These are phyloP conservation scores for Cantharis lateralis DNA, from an alignment of 2,888 invertebrate genomes.

Conservation along the genomic window DNA sequence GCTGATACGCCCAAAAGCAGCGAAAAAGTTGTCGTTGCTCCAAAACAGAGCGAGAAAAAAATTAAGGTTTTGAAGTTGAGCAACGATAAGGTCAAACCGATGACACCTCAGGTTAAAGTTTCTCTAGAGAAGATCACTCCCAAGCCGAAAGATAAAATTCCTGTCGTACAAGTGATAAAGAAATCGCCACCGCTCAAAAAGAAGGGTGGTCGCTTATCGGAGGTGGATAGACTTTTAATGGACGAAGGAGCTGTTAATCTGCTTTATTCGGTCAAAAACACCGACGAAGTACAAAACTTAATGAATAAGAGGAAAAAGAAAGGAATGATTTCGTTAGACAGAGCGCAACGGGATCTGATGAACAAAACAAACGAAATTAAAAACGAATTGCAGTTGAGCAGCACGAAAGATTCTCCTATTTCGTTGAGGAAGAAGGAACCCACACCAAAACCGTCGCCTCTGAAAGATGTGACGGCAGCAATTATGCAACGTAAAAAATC, in stretches of 20 bases:
- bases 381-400: constrained; percentile 49
- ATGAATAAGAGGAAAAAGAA: constrained; percentile 40
- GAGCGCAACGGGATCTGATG: constrained; percentile 47
- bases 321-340: constrained; percentile 46
- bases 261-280: constrained; percentile 75
- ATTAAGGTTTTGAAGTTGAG: background rate
- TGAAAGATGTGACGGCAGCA: constrained; percentile 27
- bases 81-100: background rate
- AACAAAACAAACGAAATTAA: constrained; percentile 52
- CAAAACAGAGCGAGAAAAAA: background rate
- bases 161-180: background rate
- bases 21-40: background rate
- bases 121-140: background rate
- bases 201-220: constrained; percentile 57
- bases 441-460: constrained; percentile 2
- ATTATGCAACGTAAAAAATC: constrained; percentile 50
- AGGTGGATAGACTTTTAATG: constrained; percentile 77
- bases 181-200: constrained; percentile 14
- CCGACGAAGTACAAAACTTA: constrained; percentile 45
- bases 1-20: background rate
- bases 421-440: constrained; percentile 56
- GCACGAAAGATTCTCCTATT: constrained; percentile 54
- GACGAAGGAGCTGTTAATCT: constrained; percentile 89
- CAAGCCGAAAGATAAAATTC: background rate
- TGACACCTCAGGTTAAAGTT: background rate